Conservation (phyloP, 30 jellyfish, hydroid and myxozoan species). For the Mastigias papua region DNA sequence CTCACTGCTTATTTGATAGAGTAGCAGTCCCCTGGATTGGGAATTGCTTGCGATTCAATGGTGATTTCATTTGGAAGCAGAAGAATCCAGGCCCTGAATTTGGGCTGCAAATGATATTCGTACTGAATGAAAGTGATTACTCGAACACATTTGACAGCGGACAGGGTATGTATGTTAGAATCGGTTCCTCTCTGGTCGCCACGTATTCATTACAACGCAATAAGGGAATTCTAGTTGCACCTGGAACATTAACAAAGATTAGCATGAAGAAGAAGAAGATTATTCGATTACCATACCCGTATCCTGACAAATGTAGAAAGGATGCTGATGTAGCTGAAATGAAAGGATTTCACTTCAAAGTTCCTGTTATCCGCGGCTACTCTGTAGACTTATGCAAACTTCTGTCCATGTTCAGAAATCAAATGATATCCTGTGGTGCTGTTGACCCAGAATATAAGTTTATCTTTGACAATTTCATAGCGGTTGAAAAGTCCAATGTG, state of each 20-base stretch:
- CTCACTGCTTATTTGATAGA: neutral
- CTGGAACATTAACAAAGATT: constrained; percentile 43
- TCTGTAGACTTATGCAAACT: neutral
- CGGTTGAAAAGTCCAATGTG: neutral
- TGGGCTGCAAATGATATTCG: neutral
- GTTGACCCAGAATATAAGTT: neutral
- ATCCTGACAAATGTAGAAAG: constrained; percentile 19
- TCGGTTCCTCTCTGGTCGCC: neutral
- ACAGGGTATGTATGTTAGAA: neutral
- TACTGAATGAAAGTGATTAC: neutral
- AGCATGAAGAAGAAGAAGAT: constrained; percentile 3
- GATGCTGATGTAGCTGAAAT: neutral
- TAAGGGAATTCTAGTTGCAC: neutral
- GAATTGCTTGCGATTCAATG: neutral
- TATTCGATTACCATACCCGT: constrained; percentile 46
- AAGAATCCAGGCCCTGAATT: neutral
- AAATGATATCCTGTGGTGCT: neutral
- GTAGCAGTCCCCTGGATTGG: neutral
- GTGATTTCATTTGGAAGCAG: neutral
- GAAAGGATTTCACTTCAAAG: neutral
- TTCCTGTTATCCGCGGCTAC: neutral
- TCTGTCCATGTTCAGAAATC: neutral
- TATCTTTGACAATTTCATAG: neutral
- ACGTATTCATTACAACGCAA: neutral
- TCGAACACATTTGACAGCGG: neutral